Base-by-base conservation (phyloP, 1,140 invertebrate genomes). In the Orchestia grillus region DNA sequence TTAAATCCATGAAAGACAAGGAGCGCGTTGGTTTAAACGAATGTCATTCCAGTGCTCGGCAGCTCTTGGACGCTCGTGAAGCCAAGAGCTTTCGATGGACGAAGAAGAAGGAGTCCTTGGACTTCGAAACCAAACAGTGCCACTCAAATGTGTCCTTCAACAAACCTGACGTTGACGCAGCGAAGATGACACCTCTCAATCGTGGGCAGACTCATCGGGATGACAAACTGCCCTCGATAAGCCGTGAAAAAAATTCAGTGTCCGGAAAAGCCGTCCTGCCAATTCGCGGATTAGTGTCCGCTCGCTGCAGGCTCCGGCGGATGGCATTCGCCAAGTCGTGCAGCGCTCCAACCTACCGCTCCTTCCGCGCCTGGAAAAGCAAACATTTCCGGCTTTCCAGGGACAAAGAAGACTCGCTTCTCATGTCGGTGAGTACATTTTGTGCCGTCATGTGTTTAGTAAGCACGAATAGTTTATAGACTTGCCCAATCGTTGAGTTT, bases 291-390 rank as follows among this genome's bases (percentile, higher is more conserved):
- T 45, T 94, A 44, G 92, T 45, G 11, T 94, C 92, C 3, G 92
- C 92, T 47, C 92, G 92, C 16, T 94, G 92, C 40, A 15, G 92
- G 40, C 92, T 94, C 16, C 44, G 92, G 36, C 43, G 92, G 19
- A 44, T 94, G 92, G 92, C 92, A 11, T 94, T 94, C 40, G 92
- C 92, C 0, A 94, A 94, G 92, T 94, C 92, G 44, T 94, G 92
- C 92, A 94, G 92, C 36, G 92, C 92, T 44, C 92, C 92, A 6
- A 94, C 43, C 44, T 94, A 47, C 44, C 92, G 92, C 43, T 44
- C 92, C 41, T 44, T 94, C 44, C 45, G 92, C 11, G 43, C 92
- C 15, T 94, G 92, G 92, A 94, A 45, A 47, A 45, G 6, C 44
- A 45, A 44, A 40, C 6, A 40, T n/a, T 47, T 94, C 40, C 43